These are phyloP conservation scores for Gymnocephalus cernua DNA, from an alignment of 2,113 vertebrate species.

Conservation along the genomic window DNA sequence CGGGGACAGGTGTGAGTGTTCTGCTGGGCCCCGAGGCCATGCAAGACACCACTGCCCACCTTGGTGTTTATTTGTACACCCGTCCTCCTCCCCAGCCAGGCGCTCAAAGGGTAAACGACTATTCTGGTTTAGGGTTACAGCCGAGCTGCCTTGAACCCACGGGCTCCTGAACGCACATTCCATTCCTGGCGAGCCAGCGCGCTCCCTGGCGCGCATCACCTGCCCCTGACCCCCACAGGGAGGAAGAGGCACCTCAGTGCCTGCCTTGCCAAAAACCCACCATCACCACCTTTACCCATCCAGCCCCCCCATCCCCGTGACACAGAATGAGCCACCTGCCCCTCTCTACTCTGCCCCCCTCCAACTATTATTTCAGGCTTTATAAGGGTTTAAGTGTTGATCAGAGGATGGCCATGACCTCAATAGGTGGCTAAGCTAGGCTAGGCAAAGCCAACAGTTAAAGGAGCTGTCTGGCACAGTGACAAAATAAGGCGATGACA, in stretches of 20 bases:
- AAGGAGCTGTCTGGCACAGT: slow-evolving; percentile 73
- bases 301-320: slow-evolving; percentile 24
- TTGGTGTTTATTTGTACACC: slow-evolving; percentile 85
- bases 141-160: slow-evolving; percentile 85
- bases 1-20: slow-evolving; percentile 74
- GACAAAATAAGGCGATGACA: slow-evolving; percentile 79
- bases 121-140: slow-evolving; percentile 87
- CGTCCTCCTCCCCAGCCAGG: slow-evolving; percentile 63
- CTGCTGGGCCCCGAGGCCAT: slow-evolving; percentile 40
- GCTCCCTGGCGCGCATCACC: slow-evolving; percentile 76
- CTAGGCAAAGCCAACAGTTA: slow-evolving; percentile 71
- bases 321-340: slow-evolving; percentile 72
- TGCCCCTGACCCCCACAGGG: slow-evolving; percentile 69
- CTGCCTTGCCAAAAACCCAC: slow-evolving; percentile 50
- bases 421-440: slow-evolving; percentile 66
- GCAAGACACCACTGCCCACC: slow-evolving; percentile 74
- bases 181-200: slow-evolving; percentile 82
- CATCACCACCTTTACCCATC: slow-evolving; percentile 44
- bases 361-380: slow-evolving; percentile 78
- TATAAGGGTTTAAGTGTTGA: slow-evolving; percentile 78
- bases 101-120: slow-evolving; percentile 88
- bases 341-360: slow-evolving; percentile 41
- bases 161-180: slow-evolving; percentile 77
- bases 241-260: slow-evolving; percentile 71
- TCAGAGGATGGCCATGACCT: slow-evolving; percentile 70